These are phyloP conservation scores for Eilema depressum DNA, from an alignment of 2,888 invertebrate genomes.

Conservation along the genomic window DNA sequence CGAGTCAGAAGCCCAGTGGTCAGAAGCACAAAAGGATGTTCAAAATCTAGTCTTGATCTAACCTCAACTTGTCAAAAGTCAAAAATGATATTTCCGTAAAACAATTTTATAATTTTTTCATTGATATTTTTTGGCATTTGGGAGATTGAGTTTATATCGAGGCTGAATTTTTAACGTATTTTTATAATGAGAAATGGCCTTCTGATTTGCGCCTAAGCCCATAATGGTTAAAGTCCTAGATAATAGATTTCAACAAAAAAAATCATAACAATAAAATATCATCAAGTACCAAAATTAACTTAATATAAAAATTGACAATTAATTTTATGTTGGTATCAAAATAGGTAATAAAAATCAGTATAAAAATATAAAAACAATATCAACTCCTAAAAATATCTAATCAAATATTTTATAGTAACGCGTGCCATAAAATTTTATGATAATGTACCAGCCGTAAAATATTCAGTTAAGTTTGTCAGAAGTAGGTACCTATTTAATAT, in stretches of 20 bases:
- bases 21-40: too few relatives aligned
- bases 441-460: constrained; percentile 5
- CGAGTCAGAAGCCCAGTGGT: too few relatives aligned
- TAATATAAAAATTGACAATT: not conserved
- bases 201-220: too few relatives aligned
- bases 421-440: constrained; percentile 9
- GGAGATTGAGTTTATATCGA: too few relatives aligned
- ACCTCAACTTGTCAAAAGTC: too few relatives aligned
- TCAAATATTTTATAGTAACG: not conserved
- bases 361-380: not conserved
- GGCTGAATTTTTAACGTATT: too few relatives aligned
- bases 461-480: not conserved
- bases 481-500: constrained; percentile 4
- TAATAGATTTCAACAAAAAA: not conserved
- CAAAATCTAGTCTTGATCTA: too few relatives aligned
- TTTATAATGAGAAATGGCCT: too few relatives aligned
- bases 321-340: not conserved
- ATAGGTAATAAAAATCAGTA: not conserved
- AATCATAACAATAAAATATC: not conserved
- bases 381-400: constrained; percentile 2
- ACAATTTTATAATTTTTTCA: too few relatives aligned
- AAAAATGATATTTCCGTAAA: too few relatives aligned
- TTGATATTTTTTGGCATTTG: too few relatives aligned
- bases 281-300: not conserved
- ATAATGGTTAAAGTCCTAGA: too few relatives aligned